Evolutionary conservation across 1,140 invertebrate genomes (phyloP).

Genomic region (Anagrus nilaparvatae): DNA sequence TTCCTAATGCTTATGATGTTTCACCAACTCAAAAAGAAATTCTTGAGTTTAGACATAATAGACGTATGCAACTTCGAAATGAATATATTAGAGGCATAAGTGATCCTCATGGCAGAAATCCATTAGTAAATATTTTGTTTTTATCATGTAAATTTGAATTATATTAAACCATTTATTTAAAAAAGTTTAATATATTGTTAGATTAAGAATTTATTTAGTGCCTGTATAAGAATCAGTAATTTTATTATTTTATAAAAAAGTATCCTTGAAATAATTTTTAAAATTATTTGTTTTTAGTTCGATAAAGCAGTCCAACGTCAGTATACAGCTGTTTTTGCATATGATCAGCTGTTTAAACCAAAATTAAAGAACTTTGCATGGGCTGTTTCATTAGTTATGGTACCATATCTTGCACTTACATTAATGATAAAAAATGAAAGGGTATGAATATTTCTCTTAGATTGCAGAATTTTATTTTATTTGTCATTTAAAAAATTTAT

Average conservation of each 20-base stretch:
- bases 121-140: conserved; percentile 27
- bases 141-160: too few species aligned
- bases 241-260: too few species aligned
- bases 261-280: too few species aligned
- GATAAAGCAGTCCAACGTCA: conserved; percentile 63
- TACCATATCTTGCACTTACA: conserved; percentile 47
- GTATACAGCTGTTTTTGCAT: conserved; percentile 52
- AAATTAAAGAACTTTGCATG: conserved; percentile 46
- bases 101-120: conserved; percentile 55
- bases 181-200: too few species aligned
- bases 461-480: conserved; percentile 9
- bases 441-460: conserved; percentile 23
- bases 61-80: conserved; percentile 46
- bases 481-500: conserved; percentile 8
- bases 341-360: conserved; percentile 57
- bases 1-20: conserved; percentile 27
- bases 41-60: conserved; percentile 45
- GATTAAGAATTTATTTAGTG: too few species aligned
- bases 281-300: conserved; percentile 55
- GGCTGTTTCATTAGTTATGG: conserved; percentile 43
- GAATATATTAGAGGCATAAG: conserved; percentile 58
- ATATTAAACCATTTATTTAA: too few species aligned
- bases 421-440: conserved; percentile 43
- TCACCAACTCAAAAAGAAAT: conserved; percentile 30
- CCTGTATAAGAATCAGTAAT: too few species aligned